Evolutionary conservation across 2,797 vertebrate species (phyloP).

Genomic region (Rhinichthys osculus): DNA sequence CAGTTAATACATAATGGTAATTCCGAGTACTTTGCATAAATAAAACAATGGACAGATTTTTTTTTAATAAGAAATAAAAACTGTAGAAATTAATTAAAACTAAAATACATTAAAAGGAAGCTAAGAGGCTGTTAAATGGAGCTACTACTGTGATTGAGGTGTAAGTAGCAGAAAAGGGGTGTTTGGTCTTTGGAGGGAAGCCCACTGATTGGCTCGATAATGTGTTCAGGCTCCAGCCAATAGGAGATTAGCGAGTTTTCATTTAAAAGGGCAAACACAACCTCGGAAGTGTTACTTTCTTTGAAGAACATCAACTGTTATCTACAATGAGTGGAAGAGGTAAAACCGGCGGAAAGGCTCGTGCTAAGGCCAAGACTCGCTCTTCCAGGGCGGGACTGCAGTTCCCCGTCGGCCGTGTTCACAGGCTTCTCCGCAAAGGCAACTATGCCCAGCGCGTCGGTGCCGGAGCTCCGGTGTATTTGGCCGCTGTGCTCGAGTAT

Average conservation of each 20-base stretch:
- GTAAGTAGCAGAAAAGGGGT: no score
- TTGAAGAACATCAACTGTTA: accelerated
- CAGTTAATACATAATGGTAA: no score
- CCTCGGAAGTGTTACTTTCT: no score
- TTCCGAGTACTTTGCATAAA: no score
- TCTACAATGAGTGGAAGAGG: not conserved
- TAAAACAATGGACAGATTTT: no score
- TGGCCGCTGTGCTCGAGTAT: constrained; percentile 32
- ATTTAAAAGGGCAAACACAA: not conserved
- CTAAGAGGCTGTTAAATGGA: no score
- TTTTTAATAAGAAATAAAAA: no score
- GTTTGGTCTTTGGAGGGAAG: not conserved
- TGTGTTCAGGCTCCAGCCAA: not conserved
- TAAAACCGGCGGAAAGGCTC: constrained; percentile 1
- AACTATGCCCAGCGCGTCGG: constrained; percentile 8
- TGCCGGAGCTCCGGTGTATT: not conserved
- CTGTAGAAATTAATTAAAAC: no score
- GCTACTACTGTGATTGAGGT: no score
- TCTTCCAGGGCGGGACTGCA: not conserved
- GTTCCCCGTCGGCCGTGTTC: not conserved
- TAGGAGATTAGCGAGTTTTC: not conserved
- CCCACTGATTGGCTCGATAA: not conserved
- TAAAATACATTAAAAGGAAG: no score
- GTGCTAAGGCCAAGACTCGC: constrained; percentile 17
- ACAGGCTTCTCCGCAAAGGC: not conserved